Evolutionary conservation across 2,888 invertebrate species (phyloP).

Genomic region (Bombyx huttoni): DNA sequence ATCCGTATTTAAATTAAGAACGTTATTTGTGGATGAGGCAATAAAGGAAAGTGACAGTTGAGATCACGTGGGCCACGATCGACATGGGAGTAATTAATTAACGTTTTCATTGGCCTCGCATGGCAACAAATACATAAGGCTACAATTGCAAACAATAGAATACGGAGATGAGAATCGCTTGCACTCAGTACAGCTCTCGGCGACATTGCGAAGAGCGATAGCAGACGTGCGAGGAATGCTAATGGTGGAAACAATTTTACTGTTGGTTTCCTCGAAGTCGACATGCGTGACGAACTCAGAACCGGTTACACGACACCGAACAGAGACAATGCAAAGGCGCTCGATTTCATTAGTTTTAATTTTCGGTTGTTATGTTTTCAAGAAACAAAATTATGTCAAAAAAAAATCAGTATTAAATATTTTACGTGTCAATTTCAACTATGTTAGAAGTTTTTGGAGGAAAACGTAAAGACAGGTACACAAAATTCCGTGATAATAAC

Average conservation of each 20-base stretch:
- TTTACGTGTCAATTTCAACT: too few species aligned
- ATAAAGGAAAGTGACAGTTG: conserved; percentile 34
- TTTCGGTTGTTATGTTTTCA: not conserved
- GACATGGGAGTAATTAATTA: conserved; percentile 26
- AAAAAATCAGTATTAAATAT: too few species aligned
- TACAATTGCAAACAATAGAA: conserved; percentile 30
- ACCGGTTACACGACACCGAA: conserved; percentile 56
- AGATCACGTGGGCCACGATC: conserved; percentile 22
- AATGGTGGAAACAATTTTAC: conserved; percentile 48
- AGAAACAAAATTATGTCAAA: too few species aligned
- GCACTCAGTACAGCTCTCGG: conserved; percentile 22
- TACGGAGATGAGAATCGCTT: conserved; percentile 34
- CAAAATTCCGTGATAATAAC: not conserved
- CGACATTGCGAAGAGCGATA: conserved; percentile 33
- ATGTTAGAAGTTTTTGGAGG: not conserved
- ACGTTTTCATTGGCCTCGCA: conserved; percentile 27
- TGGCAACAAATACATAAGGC: conserved; percentile 24
- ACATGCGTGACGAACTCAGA: conserved; percentile 52
- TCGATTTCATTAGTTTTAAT: conserved; percentile 49
- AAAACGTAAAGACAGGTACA: not conserved
- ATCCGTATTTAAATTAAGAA: conserved; percentile 21
- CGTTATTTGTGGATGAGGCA: conserved; percentile 27
- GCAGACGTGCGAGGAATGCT: conserved; percentile 54
- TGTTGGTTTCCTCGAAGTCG: conserved; percentile 60
- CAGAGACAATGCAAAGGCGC: conserved; percentile 53